Conservation (phyloP, 1,140 invertebrate genomes). For the Teleogryllus occipitalis region DNA sequence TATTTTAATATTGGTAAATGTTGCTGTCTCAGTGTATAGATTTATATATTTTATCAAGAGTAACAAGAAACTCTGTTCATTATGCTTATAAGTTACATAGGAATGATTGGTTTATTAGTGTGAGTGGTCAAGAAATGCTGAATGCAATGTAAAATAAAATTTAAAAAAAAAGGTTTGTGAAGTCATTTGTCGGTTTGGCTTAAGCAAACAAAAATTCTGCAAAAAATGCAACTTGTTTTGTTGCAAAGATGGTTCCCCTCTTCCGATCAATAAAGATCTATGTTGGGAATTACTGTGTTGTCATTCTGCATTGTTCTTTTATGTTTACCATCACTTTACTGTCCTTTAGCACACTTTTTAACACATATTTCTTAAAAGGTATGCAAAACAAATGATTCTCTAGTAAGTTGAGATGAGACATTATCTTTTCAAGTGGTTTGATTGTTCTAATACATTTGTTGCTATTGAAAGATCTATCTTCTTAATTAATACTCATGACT, state of each 20-base stretch:
- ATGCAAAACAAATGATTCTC: no score
- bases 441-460: no score
- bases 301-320: not conserved
- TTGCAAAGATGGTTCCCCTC: constrained; percentile 10
- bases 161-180: not conserved
- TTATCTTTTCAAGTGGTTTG: no score
- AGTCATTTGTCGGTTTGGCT: constrained; percentile 8
- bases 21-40: constrained; percentile 7
- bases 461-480: no score
- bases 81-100: not conserved
- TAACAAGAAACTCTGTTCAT: not conserved
- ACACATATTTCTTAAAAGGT: no score
- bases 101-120: not conserved
- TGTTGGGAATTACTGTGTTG: not conserved
- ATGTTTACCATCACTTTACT: no score
- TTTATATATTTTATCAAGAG: not conserved
- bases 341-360: no score
- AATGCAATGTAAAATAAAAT: constrained; percentile 7
- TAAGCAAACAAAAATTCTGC: constrained; percentile 7
- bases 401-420: no score
- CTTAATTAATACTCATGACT: no score
- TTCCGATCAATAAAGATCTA: constrained; percentile 16
- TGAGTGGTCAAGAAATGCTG: not conserved
- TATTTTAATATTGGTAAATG: not conserved
- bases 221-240: not conserved